Conservation (phyloP, 1,140 invertebrate genomes). For the Lucilia sericata region DNA sequence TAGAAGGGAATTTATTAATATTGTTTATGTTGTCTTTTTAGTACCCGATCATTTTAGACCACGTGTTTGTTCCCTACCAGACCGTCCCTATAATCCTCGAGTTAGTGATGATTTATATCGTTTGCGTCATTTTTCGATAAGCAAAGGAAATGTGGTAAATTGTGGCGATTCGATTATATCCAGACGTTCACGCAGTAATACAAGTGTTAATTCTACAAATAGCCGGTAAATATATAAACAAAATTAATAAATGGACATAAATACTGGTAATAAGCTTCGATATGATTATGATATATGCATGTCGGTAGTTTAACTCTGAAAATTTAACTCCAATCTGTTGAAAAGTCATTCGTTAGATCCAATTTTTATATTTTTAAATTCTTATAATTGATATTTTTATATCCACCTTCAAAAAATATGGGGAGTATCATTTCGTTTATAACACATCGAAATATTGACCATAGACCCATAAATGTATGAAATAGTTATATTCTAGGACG, state of each 20-base stretch:
- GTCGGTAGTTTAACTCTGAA: too few relatives aligned
- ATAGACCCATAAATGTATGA: too few relatives aligned
- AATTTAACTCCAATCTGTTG: too few relatives aligned
- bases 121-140: slow-evolving; percentile 88
- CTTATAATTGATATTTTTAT: too few relatives aligned
- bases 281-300: too few relatives aligned
- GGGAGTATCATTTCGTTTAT: too few relatives aligned
- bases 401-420: neutral
- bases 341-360: neutral
- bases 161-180: slow-evolving; percentile 90
- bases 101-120: slow-evolving; percentile 86
- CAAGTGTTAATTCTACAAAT: slow-evolving; percentile 83
- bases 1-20: neutral
- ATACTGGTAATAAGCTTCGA: too few relatives aligned
- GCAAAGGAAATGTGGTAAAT: slow-evolving; percentile 87
- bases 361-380: too few relatives aligned
- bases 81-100: slow-evolving; percentile 85
- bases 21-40: slow-evolving; percentile 64
- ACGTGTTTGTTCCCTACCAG: slow-evolving; percentile 84
- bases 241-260: too few relatives aligned
- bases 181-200: slow-evolving; percentile 82
- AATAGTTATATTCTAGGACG: too few relatives aligned
- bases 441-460: too few relatives aligned
- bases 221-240: slow-evolving; percentile 79
- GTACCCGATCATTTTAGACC: slow-evolving; percentile 85